A percentile compares a stretch with the other conserved stretches of the same genome.
Conservation (phyloP, 2,797 vertebrate species). For the Ctenopoma kingsleyae region DNA sequence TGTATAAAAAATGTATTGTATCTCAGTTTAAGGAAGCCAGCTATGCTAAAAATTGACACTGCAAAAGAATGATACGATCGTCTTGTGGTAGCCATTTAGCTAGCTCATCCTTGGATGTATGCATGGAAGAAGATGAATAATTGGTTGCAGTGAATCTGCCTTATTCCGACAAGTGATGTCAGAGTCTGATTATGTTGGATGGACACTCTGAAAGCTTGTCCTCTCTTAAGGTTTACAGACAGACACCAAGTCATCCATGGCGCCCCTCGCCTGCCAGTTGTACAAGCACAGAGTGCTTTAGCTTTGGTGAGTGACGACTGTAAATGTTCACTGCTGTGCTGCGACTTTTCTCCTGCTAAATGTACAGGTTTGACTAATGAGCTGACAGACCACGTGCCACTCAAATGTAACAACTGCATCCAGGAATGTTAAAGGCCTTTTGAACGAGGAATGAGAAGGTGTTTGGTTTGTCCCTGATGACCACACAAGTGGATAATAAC, state of each 20-base stretch:
- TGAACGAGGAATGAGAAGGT: slow-evolving; percentile 48
- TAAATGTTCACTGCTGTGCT: slow-evolving; percentile 41
- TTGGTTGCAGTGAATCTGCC: slow-evolving; percentile 52
- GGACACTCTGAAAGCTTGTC: slow-evolving; percentile 44
- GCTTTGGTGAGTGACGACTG: slow-evolving; percentile 50
- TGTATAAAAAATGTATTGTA: not conserved
- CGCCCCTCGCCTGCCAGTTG: slow-evolving; percentile 44
- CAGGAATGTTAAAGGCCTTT: slow-evolving; percentile 60
- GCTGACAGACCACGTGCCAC: slow-evolving; percentile 64
- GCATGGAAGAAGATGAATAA: slow-evolving; percentile 69
- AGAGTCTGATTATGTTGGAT: slow-evolving; percentile 77
- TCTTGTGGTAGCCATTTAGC: slow-evolving; percentile 27
- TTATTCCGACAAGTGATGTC: slow-evolving; percentile 75
- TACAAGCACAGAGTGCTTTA: slow-evolving; percentile 33
- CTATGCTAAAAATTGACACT: slow-evolving; percentile 1
- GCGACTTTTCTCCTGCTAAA: slow-evolving; percentile 45
- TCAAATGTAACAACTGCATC: slow-evolving; percentile 41
- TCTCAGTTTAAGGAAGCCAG: not conserved
- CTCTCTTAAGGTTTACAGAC: slow-evolving; percentile 49
- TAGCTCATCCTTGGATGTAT: slow-evolving; percentile 51
- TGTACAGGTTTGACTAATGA: slow-evolving; percentile 72
- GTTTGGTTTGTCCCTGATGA: slow-evolving; percentile 53
- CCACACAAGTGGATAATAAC: slow-evolving; percentile 75
- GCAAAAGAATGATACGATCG: slow-evolving; percentile 17
- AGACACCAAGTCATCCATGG: slow-evolving; percentile 65